These are phyloP conservation scores for Pseudoips prasinana DNA, from an alignment of 2,888 invertebrate genomes.

Conservation along the genomic window DNA sequence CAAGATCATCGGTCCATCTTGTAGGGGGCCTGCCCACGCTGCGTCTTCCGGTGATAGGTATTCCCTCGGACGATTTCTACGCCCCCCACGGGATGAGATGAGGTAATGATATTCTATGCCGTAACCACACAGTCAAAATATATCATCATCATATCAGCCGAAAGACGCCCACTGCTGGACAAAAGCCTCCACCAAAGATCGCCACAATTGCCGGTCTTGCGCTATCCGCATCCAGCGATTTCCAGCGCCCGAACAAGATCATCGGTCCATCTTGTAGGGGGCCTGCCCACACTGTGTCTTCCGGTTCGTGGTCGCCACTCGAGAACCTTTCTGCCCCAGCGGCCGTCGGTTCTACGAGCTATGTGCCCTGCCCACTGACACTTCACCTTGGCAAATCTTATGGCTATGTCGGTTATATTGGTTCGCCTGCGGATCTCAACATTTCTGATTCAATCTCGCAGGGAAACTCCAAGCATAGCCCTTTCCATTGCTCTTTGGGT, in stretches of 20 bases:
- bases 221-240: neutral
- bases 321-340: constrained; percentile 2
- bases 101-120: too few relatives aligned
- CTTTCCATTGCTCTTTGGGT: too few relatives aligned
- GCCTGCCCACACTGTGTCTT: neutral
- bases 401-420: neutral
- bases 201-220: neutral
- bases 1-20: too few relatives aligned
- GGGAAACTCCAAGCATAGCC: too few relatives aligned
- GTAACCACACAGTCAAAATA: too few relatives aligned
- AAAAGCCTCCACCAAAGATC: neutral
- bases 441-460: too few relatives aligned
- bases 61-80: too few relatives aligned
- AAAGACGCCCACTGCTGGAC: neutral
- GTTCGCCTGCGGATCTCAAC: neutral
- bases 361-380: constrained; percentile 1
- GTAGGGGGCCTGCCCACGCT: too few relatives aligned
- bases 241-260: neutral
- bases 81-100: too few relatives aligned
- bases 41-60: too few relatives aligned
- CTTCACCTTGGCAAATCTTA: too few relatives aligned
- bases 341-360: constrained; percentile 1
- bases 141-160: too few relatives aligned
- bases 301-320: constrained; percentile 1
- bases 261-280: neutral